Base-by-base conservation (phyloP, 1,140 invertebrate genomes). In the Drosophila subpulchrella region DNA sequence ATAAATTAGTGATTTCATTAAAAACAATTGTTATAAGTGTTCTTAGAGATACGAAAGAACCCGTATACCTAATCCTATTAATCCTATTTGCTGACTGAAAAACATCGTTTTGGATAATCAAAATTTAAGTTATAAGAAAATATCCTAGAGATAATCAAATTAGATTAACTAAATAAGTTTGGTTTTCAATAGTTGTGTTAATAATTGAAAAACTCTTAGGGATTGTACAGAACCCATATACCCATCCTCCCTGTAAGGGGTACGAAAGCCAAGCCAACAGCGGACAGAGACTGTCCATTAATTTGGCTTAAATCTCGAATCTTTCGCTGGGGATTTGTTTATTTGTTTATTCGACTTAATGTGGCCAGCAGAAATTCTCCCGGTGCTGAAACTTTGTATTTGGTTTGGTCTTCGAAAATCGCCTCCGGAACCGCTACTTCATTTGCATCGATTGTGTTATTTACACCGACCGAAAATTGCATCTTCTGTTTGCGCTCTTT, bases 371-470 rank as follows among this genome's bases (percentile, higher is more conserved):
- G 32, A 39, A 70, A 44, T 70, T 61, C 54, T 48, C 56, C 41
- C 39, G 17, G 13, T 20, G 56, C 15, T 44, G 32, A 39, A 34
- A 48, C 20, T 58, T 41, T 73, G 58, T 67, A 54, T 70, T 79
- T 62, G 78, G 30, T 62, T 63, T 53, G 54, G 48, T 66, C 62
- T 65, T 46, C 20, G 12, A 20, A 41, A 65, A 44, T 65, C 39
- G 44, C 60, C 44, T 47, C 36, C 61, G 80, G 70, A 72, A 77
- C 34, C 51, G 81, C 81, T 85, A 85, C 81, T 80, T 77, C 76
- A 85, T 86, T 86, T 86, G 79, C 83, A 88, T 68, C 61, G 59
- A 73, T 81, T 62, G 55, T 84, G 81, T 84, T 66, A 71, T 70
- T 63, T 73, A 58, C 67, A 65, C 48, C 62, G 51, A 65, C 48